These are phyloP conservation scores for Notarius quadriscutis DNA, from an alignment of 2,113 vertebrate genomes.

Conservation along the genomic window DNA sequence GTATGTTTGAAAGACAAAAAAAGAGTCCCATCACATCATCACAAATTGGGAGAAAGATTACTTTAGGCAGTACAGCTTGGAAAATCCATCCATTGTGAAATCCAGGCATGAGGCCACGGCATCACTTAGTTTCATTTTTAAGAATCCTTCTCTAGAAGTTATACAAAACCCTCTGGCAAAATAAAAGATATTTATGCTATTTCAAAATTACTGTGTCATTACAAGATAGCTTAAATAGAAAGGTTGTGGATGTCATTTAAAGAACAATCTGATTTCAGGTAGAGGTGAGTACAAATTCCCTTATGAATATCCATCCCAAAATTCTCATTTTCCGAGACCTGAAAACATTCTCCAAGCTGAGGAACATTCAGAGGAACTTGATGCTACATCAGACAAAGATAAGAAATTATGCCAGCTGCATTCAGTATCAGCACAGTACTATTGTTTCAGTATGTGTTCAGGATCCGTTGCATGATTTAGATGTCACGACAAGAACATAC, in stretches of 20 bases:
- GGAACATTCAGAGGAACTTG: background rate
- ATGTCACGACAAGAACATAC: background rate
- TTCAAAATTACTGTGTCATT: conserved; percentile 9
- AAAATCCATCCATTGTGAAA: conserved; percentile 11
- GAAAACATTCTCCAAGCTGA: conserved; percentile 33
- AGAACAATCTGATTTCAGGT: conserved; percentile 17
- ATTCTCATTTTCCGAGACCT: conserved; percentile 14
- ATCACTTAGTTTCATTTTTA: background rate
- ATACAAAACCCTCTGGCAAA: background rate
- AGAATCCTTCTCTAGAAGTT: conserved; percentile 2
- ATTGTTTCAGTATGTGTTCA: conserved; percentile 60
- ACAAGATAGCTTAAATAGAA: conserved; percentile 22
- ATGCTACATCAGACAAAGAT: background rate
- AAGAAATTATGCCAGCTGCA: background rate
- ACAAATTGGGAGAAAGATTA: background rate
- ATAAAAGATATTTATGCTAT: conserved; percentile 35
- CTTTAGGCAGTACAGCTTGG: background rate
- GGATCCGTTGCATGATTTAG: conserved; percentile 28
- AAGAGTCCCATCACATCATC: background rate
- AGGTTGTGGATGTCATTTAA: conserved; percentile 28
- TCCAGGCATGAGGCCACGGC: background rate
- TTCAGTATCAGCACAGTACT: conserved; percentile 53
- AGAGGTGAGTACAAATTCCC: conserved; percentile 32
- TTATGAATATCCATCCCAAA: conserved; percentile 34
- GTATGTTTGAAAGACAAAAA: background rate